Evolutionary conservation across 2,797 vertebrate species (phyloP), one percentile per base, ranked within the genome.

Genomic region (Rhabdomys pumilio): DNA sequence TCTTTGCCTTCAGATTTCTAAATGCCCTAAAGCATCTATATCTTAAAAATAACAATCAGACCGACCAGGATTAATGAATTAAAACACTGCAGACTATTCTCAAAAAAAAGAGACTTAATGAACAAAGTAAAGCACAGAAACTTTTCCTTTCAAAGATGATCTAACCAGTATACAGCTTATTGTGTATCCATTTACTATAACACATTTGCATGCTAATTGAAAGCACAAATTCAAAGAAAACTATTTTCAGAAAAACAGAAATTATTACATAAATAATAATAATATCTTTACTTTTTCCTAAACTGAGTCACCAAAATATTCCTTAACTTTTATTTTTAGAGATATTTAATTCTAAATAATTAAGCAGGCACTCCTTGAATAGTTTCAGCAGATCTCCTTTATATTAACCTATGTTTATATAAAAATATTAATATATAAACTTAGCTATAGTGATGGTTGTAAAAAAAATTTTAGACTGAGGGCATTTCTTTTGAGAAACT

Each of bases 391-490:
- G 14, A n/a, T 47, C 12, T 2, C 47, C 80, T 2, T 31, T 34
- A 3, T 59, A 26, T 69, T 55, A 87, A 1, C 72, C 3, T 76
- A 3, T 67, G 38, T 50, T 77, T 76, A 29, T 53, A 63, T 41
- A 34, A 88, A 83, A 92, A 26, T 22, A 10, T 79, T 72, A 77
- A 69, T 79, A 26, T 65, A 41, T 92, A 91, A 17, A 61, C 24
- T 72, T 72, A 75, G 5, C 29, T n/a, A 1, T 76, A 90, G 80
- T 92, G 67, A 73, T 3, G 15, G 38, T 67, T 89, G 63, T 20
- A 13, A 81, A 31, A 82, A 17, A 96, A n/a, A 91, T 88, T 83
- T 97, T 14, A 29, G 8, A 94, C 83, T 75, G 61, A 44, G 9
- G 44, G 0, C 20, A 85, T 80, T 94, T 77, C 24, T 75, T 92